Base-by-base conservation (phyloP, 2,888 invertebrate species). In the Apamea anceps region DNA sequence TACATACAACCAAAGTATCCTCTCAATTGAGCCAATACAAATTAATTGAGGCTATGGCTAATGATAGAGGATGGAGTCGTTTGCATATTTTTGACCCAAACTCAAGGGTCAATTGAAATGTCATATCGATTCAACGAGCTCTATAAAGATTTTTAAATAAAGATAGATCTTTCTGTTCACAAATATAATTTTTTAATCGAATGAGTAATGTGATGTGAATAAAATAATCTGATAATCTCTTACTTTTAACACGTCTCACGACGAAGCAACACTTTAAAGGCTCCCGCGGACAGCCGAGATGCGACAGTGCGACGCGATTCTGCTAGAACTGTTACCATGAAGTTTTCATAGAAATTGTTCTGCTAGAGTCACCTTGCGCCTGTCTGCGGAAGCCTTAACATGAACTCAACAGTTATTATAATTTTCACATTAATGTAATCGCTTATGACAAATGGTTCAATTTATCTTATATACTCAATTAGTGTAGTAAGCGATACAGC, bases 51-150 rank as follows among this genome's bases (percentile, higher is more conserved):
- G 85, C 82, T 89, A 89, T 88, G 86, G 84, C 82, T 89, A 89
- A 91, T 90, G 86, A 89, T 88, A 89, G 91, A 85, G 92, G 93
- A 94, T 94, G 91, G 92, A 94, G 91, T 90, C 91, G 93, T 94
- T 94, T 93, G 91, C 93, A 93, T 93, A 92, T 91, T 91, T 93
- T 90, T 92, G 91, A 94, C 85, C 80, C 60, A 71, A 75, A 92
- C 91, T 89, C 74, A 66, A 37, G 63, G 79, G 75, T 84, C 73
- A 85, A 86, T 82, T 86, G 67, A 60, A 77, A 77, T 79, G 79
- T 77, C 82, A 80, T 78, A 74, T 79, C 80, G 71, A 77, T 81
- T 72, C 60, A 82, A 79, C 70, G 62, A 80, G 67, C 87, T 74
- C 71, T 80, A 74, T 62, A 75, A 57, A 77, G 77, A 85, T 87